These are phyloP conservation scores for Rhizoglyphus robini DNA, from an alignment of 1,140 invertebrate species.

Conservation along the genomic window DNA sequence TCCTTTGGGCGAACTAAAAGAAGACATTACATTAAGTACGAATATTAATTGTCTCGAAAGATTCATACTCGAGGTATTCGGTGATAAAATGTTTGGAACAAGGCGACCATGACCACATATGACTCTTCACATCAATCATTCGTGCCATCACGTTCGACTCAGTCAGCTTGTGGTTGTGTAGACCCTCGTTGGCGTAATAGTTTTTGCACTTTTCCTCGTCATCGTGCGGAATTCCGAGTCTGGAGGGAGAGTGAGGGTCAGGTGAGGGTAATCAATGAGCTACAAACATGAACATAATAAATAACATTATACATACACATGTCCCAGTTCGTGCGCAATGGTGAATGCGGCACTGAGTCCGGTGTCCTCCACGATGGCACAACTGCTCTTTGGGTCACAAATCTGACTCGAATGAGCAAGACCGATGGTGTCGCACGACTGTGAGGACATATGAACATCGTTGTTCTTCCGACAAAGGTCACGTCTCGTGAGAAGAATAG, in stretches of 20 bases:
- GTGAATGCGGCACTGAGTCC: constrained; percentile 79
- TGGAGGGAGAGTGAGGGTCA: constrained; percentile 30
- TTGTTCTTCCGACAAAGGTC: constrained; percentile 43
- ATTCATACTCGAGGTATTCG: constrained; percentile 70
- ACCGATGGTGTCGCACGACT: constrained; percentile 59
- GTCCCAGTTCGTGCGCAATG: constrained; percentile 80
- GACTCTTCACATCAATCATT: constrained; percentile 61
- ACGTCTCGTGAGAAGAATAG: constrained; percentile 57
- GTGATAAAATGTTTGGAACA: constrained; percentile 68
- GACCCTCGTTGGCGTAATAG: constrained; percentile 35
- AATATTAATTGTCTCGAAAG: not conserved
- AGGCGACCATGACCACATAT: constrained; percentile 78
- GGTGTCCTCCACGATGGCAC: constrained; percentile 78
- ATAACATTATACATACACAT: constrained; percentile 50
- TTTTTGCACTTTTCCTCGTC: constrained; percentile 50
- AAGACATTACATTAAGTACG: not conserved
- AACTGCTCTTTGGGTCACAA: constrained; percentile 57
- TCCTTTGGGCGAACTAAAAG: constrained; percentile 47
- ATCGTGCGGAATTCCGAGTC: constrained; percentile 78
- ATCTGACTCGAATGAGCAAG: constrained; percentile 70
- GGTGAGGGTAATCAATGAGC: not conserved
- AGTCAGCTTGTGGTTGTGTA: not conserved
- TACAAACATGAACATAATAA: not conserved
- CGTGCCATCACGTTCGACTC: constrained; percentile 56
- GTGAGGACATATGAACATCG: constrained; percentile 21